These are phyloP conservation scores for Volucella inflata DNA, from an alignment of 2,888 invertebrate genomes.

Conservation along the genomic window DNA sequence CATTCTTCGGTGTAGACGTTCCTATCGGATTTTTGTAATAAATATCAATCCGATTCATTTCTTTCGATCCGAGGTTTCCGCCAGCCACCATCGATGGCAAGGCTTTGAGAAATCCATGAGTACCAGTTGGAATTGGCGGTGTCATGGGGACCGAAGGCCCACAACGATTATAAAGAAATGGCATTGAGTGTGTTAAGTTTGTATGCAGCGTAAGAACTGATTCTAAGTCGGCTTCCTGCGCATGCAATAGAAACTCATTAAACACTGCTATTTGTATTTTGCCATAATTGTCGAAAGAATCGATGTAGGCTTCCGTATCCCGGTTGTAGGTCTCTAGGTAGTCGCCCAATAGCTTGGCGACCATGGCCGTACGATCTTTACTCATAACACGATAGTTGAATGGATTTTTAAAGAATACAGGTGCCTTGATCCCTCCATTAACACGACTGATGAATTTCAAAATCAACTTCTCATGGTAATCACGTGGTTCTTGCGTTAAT, in stretches of 20 bases:
- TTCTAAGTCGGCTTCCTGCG: slow-evolving; percentile 83
- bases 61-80: slow-evolving; percentile 38
- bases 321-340: slow-evolving; percentile 92
- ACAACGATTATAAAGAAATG: slow-evolving; percentile 83
- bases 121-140: slow-evolving; percentile 83
- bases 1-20: slow-evolving; percentile 20
- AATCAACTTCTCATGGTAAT: slow-evolving; percentile 86
- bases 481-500: slow-evolving; percentile 84
- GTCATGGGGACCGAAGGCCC: slow-evolving; percentile 81
- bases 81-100: slow-evolving; percentile 81
- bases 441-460: slow-evolving; percentile 91
- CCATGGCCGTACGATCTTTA: slow-evolving; percentile 92
- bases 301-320: slow-evolving; percentile 91
- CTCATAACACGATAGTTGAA: slow-evolving; percentile 87
- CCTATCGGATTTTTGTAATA: slow-evolving; percentile 54
- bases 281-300: slow-evolving; percentile 88
- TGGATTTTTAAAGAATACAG: slow-evolving; percentile 86
- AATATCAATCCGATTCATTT: slow-evolving; percentile 63
- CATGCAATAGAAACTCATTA: slow-evolving; percentile 86
- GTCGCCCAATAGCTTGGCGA: slow-evolving; percentile 92
- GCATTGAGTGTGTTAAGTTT: slow-evolving; percentile 82
- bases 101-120: slow-evolving; percentile 83
- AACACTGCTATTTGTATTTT: slow-evolving; percentile 85
- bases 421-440: slow-evolving; percentile 88
- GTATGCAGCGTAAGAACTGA: slow-evolving; percentile 82